Evolutionary conservation across 1,140 invertebrate species (phyloP), one percentile per base, ranked within the genome.

Genomic region (Lerema accius): DNA sequence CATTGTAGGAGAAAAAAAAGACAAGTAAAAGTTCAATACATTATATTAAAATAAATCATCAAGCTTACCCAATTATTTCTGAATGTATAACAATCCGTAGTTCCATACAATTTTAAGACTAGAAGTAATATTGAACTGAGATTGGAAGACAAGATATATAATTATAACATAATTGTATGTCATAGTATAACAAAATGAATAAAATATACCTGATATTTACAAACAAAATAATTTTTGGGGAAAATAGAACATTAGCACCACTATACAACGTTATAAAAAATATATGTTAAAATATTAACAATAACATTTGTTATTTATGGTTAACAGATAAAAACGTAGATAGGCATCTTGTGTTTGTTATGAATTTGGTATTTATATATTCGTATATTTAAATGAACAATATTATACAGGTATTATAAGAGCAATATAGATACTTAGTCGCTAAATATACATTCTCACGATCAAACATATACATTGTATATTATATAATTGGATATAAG

Each of bases 91-190:
- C 73, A 82, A 84, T 77, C 75, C 75, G 79, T 82, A 78, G 56
- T 77, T 74, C 73, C 67, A 75, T 80, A 80, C 74, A 84, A 65
- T 72, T 82, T 84, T 79, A 73, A 87, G 86, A 89, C 86, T 86
- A 86, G 86, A 89, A 82, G 77, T 79, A 77, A 82, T 78, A 75
- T 80, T 80, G 67, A 86, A 82, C 76, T 80, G 76, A 84, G 82
- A 80, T 73, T 71, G 28, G 67, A 67, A 65, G 61, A 69, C 62
- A 59, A 49, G 46, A 55, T 46, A 60, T 61, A 71, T 51, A 64
- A 61, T 64, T n/a, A n/a, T n/a, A n/a, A n/a, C n/a, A n/a, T n/a
- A n/a, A n/a, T n/a, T n/a, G n/a, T n/a, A n/a, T n/a, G n/a, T n/a
- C n/a, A n/a, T n/a, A n/a, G n/a, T n/a, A 23, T 23, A 65, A 62